Conservation (phyloP, 2,113 vertebrate species). For the Arothron firmamentum region DNA sequence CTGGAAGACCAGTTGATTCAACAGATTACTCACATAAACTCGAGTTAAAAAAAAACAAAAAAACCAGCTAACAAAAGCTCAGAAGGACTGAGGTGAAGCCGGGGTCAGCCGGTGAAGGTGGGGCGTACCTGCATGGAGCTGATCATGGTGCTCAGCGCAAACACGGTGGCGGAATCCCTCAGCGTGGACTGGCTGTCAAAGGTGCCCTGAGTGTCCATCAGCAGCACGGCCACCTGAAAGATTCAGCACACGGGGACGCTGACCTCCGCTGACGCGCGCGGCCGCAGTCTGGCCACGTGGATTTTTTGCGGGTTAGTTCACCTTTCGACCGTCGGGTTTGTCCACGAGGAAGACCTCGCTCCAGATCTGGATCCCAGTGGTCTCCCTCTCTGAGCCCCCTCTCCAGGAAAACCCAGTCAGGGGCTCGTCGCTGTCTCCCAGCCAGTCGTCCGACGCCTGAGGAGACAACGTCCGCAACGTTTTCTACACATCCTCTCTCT, state of each 20-base stretch:
- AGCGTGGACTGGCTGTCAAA: slow-evolving; percentile 98
- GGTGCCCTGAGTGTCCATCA: slow-evolving; percentile 98
- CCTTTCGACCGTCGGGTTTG: slow-evolving; percentile 91
- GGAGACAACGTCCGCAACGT: background rate
- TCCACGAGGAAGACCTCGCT: slow-evolving; percentile 94
- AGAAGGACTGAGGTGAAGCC: background rate
- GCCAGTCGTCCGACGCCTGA: slow-evolving; percentile 85
- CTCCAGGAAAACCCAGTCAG: slow-evolving; percentile 97
- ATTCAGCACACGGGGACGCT: slow-evolving; percentile 5
- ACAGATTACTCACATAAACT: background rate
- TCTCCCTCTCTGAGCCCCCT: slow-evolving; percentile 95
- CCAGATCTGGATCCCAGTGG: slow-evolving; percentile 98
- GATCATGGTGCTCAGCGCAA: slow-evolving; percentile 98
- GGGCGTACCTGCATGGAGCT: slow-evolving; percentile 94
- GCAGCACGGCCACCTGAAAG: slow-evolving; percentile 85
- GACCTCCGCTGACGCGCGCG: background rate
- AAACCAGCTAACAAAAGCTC: background rate
- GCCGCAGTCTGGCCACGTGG: background rate
- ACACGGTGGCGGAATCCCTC: slow-evolving; percentile 94
- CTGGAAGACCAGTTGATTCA: slow-evolving; percentile 52
- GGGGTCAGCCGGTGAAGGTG: background rate
- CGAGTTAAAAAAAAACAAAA: background rate
- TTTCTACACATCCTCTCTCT: background rate
- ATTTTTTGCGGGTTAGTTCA: slow-evolving; percentile 38
- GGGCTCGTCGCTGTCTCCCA: slow-evolving; percentile 88